phyloP scores from a whole-genome alignment of 2,113 vertebrate species.

The Grammomys dolichurus region DNA sequence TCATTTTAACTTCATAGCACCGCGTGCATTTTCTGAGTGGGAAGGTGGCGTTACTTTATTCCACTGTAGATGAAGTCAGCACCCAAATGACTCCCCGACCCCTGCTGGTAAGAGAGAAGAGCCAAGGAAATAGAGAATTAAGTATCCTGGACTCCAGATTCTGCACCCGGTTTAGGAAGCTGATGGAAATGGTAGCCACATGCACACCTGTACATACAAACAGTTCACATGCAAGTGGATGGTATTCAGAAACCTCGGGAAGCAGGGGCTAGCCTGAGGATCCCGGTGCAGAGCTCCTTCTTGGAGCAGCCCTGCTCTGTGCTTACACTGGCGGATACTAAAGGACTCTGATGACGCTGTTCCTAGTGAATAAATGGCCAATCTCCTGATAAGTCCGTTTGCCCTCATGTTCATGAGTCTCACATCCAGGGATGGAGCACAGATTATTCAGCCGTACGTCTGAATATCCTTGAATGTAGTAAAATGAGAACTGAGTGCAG shows the following conservation, averaged over 20 bases:
- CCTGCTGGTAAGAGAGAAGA: constrained; percentile 32
- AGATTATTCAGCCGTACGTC: neutral
- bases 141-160: neutral
- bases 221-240: neutral
- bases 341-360: neutral
- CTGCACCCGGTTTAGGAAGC: neutral
- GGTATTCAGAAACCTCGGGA: constrained; percentile 14
- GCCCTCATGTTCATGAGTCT: neutral
- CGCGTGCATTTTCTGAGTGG: neutral
- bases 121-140: neutral
- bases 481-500: neutral
- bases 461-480: neutral
- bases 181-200: constrained; percentile 24
- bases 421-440: neutral
- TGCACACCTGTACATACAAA: neutral
- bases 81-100: neutral
- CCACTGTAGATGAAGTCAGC: neutral
- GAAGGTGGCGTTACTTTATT: neutral
- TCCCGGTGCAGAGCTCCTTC: neutral
- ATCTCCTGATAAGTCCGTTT: constrained; percentile 22
- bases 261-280: neutral
- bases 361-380: constrained; percentile 8
- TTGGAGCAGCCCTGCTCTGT: neutral
- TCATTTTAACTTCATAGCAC: neutral
- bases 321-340: neutral